Base-by-base conservation (phyloP, 2,888 invertebrate genomes). In the Drosophila acutilabella region DNA sequence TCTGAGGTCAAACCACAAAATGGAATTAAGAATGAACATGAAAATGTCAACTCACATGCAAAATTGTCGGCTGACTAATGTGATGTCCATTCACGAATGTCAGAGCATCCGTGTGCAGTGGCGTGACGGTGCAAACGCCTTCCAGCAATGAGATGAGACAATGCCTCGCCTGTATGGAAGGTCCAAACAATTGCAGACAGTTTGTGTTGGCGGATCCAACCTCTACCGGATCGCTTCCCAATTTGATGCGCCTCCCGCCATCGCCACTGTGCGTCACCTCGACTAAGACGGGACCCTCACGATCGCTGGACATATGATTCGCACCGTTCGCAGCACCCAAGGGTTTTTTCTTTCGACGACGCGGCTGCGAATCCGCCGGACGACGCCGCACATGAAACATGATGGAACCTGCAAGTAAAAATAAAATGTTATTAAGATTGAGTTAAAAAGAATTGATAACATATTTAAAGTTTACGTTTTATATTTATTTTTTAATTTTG, bases 301-400 rank as follows among this genome's bases (percentile, higher is more conserved):
- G 91, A 93, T 94, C 93, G 93, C 94, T 93, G 92, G 95, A 93
- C 78, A 93, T 93, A 78, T 93, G 93, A 68, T 91, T 93, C 77
- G 93, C 91, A 14, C 94, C 94, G 80, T 93, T 93, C 52, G 92
- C 89, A 47, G 92, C 89, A 20, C 93, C 93, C 89, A 93, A 92
- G 14, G 93, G 93, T 92, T 96, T 96, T 94, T 98, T 98, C 94
- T 98, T 97, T 85, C 97, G 95, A 81, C 98, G 95, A 71, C 97
- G 95, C 74, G 97, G 97, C 92, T 96, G 96, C 89, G 96, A 95
- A 92, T 98, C 98, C 53, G 97, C 96, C 81, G 98, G 97, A 91
- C 98, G 95, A 91, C 98, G 95, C 91, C 98, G 95, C 92, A 99
- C 97, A 93, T 99, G 98, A 93, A 99, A 99, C 96, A 98, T 98